Conservation (phyloP, 2,113 vertebrate species). For the Ariopsis seemanni region DNA sequence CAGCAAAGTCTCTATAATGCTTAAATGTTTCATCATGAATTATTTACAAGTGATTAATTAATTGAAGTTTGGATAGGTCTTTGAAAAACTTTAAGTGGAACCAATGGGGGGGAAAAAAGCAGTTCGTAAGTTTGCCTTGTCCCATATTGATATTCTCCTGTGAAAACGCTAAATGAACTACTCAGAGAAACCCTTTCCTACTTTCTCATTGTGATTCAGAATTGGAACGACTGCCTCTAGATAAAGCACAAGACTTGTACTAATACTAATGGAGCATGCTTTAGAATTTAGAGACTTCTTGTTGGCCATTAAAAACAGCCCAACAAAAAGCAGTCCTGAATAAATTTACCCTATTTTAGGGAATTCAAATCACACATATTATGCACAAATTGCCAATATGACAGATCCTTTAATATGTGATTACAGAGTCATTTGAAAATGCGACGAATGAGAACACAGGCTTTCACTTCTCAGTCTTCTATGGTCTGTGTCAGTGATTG, state of each 20-base stretch:
- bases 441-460: slow-evolving; percentile 28
- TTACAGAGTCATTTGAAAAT: slow-evolving; percentile 42
- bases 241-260: slow-evolving; percentile 28
- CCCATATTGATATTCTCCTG: slow-evolving; percentile 42
- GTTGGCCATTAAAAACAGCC: slow-evolving; percentile 4
- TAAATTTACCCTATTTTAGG: slow-evolving; percentile 15
- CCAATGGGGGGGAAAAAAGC: slow-evolving; percentile 51
- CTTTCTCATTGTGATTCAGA: slow-evolving; percentile 48
- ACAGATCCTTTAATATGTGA: slow-evolving; percentile 47
- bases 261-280: slow-evolving; percentile 18
- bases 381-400: slow-evolving; percentile 29
- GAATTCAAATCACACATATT: slow-evolving; percentile 32
- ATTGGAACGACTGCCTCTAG: neutral
- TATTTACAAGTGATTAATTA: slow-evolving; percentile 66
- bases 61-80: slow-evolving; percentile 61
- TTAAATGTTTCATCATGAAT: slow-evolving; percentile 59
- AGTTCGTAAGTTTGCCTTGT: slow-evolving; percentile 53
- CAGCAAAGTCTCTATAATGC: slow-evolving; percentile 53
- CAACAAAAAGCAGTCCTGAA: neutral
- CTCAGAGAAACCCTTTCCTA: slow-evolving; percentile 49
- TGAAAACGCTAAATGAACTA: slow-evolving; percentile 61
- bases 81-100: slow-evolving; percentile 58
- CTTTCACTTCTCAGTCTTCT: slow-evolving; percentile 31
- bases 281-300: slow-evolving; percentile 26
- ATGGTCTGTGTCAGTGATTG: slow-evolving; percentile 46